phyloP scores from a whole-genome alignment of 2,888 invertebrate species.

The Chromoteleia sp. region DNA sequence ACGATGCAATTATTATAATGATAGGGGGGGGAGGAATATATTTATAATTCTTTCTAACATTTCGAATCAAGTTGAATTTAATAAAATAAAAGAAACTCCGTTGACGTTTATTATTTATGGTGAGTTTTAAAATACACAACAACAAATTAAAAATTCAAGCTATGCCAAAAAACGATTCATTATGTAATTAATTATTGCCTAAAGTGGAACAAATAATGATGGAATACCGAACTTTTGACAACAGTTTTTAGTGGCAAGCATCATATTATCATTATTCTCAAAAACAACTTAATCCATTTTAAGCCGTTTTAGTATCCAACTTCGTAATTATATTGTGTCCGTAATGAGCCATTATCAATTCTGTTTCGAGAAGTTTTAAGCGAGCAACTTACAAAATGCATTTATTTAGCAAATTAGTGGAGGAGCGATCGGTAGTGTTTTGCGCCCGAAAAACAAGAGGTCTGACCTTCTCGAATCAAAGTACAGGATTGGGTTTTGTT shows the following conservation, averaged over 20 bases:
- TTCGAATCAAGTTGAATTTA: no score
- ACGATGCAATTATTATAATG: no score
- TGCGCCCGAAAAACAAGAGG: constrained; percentile 28
- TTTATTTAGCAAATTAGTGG: constrained; percentile 54
- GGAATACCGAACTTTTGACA: constrained; percentile 44
- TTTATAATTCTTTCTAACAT: no score
- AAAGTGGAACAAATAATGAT: constrained; percentile 35
- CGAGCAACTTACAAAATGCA: constrained; percentile 54
- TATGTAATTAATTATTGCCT: not conserved
- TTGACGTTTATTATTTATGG: no score
- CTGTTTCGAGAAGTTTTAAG: constrained; percentile 57
- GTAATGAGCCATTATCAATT: constrained; percentile 66
- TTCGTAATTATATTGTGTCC: constrained; percentile 57
- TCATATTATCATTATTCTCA: constrained; percentile 60
- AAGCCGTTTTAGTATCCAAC: constrained; percentile 59
- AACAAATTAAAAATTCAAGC: no score
- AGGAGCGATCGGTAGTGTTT: constrained; percentile 53
- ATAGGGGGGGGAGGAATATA: no score
- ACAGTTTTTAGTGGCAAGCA: constrained; percentile 52
- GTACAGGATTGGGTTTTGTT: constrained; percentile 70
- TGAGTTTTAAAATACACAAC: not conserved
- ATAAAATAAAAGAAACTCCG: no score
- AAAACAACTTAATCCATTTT: constrained; percentile 62
- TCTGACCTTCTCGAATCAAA: constrained; percentile 76
- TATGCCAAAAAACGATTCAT: not conserved